Base-by-base conservation (phyloP, 1,140 invertebrate genomes). In the Laupala kohalensis region DNA sequence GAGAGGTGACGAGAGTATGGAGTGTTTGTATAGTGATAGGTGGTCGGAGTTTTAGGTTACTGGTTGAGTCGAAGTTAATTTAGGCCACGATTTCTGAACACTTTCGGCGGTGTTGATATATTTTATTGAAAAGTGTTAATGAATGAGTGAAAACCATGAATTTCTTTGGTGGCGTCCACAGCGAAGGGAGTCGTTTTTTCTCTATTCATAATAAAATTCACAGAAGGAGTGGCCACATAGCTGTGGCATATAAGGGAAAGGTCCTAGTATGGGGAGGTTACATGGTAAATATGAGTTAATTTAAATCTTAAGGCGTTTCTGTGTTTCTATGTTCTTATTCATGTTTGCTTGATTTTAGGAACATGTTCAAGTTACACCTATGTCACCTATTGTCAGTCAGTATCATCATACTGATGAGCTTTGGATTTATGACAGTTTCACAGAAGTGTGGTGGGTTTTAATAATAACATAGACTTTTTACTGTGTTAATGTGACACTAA, bases 241-340 rank as follows among this genome's bases (percentile, higher is more conserved):
- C 64, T 26, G 69, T 70, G 5, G 13, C 26, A n/a, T 70, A 70
- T 24, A 64, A 64, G 9, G 37, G 37, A n/a, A 9, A 19, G 12
- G n/a, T 70, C 23, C 53, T 70, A 23, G 53, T 70, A 5, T 70
- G 69, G 69, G 69, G 69, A 6, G 69, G 69, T 27, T 70, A 70
- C 24, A 25, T 70, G 69, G 69, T 70, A 65, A 70, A 65, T 53
- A 65, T 12, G 62, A 64, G 62, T 9, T 64, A 9, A 3, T n/a
- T 9, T 64, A 24, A 24, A 64, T 64, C 24, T 9, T 15, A 15
- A 12, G 4, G 19, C 62, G 24, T 64, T 64, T 64, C 3, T 24
- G 4, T 9, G 9, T 64, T 15, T 64, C 24, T 24, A 4, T 64
- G 62, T 64, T 12, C 4, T 64, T 12, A 64, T n/a, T n/a, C n/a